Percentiles rank a stretch among this genome's conserved stretches.
These are phyloP conservation scores for Parelbella ahira DNA, from an alignment of 2,888 invertebrate genomes.

Conservation along the genomic window DNA sequence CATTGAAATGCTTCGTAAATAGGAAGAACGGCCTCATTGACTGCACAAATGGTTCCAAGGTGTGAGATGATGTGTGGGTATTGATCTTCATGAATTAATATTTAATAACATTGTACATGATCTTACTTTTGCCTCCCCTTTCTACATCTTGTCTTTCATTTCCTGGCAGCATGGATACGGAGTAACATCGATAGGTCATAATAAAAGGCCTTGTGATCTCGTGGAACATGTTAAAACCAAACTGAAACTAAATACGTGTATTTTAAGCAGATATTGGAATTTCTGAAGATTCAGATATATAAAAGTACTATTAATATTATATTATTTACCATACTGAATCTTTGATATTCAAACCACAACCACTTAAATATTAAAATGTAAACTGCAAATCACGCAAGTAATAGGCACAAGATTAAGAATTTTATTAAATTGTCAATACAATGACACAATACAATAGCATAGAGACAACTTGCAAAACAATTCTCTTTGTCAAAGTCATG, in stretches of 20 bases:
- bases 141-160: slow-evolving; percentile 97
- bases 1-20: no score
- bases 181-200: slow-evolving; percentile 93
- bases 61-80: no score
- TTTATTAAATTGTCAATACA: slow-evolving; percentile 2
- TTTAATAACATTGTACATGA: no score
- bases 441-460: slow-evolving; percentile 3
- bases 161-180: slow-evolving; percentile 96
- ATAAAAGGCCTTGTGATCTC: slow-evolving; percentile 90
- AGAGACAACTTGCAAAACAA: no score
- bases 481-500: no score
- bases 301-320: no score
- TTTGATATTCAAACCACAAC: slow-evolving; percentile 29
- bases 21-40: no score
- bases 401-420: background rate
- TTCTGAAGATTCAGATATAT: slow-evolving; percentile 7
- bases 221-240: slow-evolving; percentile 93
- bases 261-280: slow-evolving; percentile 38
- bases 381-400: slow-evolving; percentile 46
- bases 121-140: slow-evolving; percentile 96
- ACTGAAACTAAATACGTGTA: slow-evolving; percentile 83
- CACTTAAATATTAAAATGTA: background rate
- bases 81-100: no score
- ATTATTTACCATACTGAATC: slow-evolving; percentile 48
- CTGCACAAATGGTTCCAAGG: no score